Evolutionary conservation across 1,140 invertebrate species (phyloP), one percentile per base, ranked within the genome.

Genomic region (Trinorchestia longiramus): DNA sequence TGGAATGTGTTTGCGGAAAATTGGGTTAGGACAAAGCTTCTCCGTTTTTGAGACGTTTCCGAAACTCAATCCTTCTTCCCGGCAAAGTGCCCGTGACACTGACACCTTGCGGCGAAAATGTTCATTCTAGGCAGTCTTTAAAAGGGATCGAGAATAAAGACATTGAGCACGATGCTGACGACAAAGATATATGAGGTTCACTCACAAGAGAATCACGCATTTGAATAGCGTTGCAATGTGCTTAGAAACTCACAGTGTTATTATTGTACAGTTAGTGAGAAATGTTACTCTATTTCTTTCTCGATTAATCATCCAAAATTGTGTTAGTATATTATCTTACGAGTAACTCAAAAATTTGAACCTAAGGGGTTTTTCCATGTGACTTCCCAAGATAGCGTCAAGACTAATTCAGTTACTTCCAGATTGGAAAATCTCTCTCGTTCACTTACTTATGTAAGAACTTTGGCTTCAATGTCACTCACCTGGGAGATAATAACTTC

Each of bases 1-100:
- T 41, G 43, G 43, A 90, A 90, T 90, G 88, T 90, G 88, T 90
- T 90, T 90, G 88, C 23, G 43, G 41, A 42, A 90, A 90, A 90
- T 90, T 90, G 88, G 43, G 88, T 90, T 90, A 90, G 88, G 88
- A 41, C n/a, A 90, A 90, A 43, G 88, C 88, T 28, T 90, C 88
- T 42, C 62, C 1, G 88, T 90, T 90, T 90, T 77, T 77, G 62
- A 43, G 88, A 43, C 88, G n/a, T 43, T 43, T 42, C 41, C 43
- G 88, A 41, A 90, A 90, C 88, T 90, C 88, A 90, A 90, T 90
- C 88, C 88, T 90, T 90, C 88, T 90, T 42, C 43, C 41, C 41
- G 43, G 41, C 88, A 90, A 90, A 90, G 88, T 90, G 88, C 88
- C 43, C 41, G 4, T 0, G 41, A 42, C 88, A 42, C 43, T 90